A percentile compares a stretch with the other conserved stretches of the same genome.
Evolutionary conservation across 2,888 invertebrate species (phyloP).

Genomic region (Halocaridina rubra): DNA sequence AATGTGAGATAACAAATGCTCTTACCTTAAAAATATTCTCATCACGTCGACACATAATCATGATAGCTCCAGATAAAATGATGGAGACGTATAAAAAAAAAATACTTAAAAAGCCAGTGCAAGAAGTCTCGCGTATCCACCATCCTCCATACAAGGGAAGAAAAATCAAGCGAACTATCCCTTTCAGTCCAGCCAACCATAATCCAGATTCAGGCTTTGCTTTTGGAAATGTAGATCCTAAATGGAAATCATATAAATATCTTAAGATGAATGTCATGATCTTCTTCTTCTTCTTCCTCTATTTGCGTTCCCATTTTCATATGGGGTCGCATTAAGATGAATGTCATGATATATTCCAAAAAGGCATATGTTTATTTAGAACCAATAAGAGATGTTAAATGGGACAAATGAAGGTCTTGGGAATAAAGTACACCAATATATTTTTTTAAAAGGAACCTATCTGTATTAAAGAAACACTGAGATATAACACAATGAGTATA

Average conservation of each 20-base stretch:
- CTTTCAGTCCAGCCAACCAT: slow-evolving; percentile 84
- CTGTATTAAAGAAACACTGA: too few relatives aligned
- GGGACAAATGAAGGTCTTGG: too few relatives aligned
- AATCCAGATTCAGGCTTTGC: slow-evolving; percentile 94
- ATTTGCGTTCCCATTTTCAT: too few relatives aligned
- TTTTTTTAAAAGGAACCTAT: too few relatives aligned
- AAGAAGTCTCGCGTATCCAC: slow-evolving; percentile 74
- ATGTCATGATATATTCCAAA: too few relatives aligned
- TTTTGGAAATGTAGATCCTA: slow-evolving; percentile 95
- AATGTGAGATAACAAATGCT: too few relatives aligned
- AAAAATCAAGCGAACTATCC: slow-evolving; percentile 83
- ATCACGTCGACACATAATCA: slow-evolving; percentile 46
- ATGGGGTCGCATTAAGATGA: too few relatives aligned
- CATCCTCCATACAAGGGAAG: slow-evolving; percentile 87
- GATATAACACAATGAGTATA: too few relatives aligned
- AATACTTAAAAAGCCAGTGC: slow-evolving; percentile 38
- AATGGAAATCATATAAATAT: not conserved
- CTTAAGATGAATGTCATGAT: not conserved
- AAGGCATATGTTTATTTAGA: too few relatives aligned
- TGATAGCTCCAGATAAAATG: slow-evolving; percentile 20
- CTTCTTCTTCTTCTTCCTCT: too few relatives aligned
- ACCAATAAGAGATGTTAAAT: too few relatives aligned
- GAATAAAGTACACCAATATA: too few relatives aligned
- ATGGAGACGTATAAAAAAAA: slow-evolving; percentile 47
- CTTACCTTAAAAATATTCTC: slow-evolving; percentile 71